Evolutionary conservation across 2,797 vertebrate species (phyloP), one percentile per base, ranked within the genome.

Genomic region (Schizothorax lantsangensis): DNA sequence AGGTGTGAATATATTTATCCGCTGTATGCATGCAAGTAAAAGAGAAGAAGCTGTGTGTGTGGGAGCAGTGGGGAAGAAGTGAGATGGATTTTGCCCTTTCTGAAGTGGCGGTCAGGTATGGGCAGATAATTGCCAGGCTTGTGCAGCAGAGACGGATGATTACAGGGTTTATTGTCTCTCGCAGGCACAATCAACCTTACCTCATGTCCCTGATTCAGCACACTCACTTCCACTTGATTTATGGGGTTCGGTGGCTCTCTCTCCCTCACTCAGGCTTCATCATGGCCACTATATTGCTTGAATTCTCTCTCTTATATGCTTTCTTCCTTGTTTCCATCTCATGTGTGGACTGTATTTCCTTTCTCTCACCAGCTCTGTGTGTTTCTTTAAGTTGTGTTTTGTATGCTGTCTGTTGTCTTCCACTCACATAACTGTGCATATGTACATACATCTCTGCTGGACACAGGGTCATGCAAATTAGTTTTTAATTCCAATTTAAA

Each of bases 131-230:
- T 95, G 94, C 91, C 89, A 84, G 92, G 92, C 94, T 95, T 92
- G 92, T 94, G 94, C 92, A 92, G 94, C 91, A 94, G 93, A 96
- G 94, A 95, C 92, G 90, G 95, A 95, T 95, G 94, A 96, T 96
- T 96, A 95, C 92, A 92, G 92, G 93, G 92, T 95, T 96, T 96
- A 96, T 96, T 96, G 95, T 96, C 95, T 96, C 96, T 96, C 94
- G 93, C 92, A 95, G 95, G 95, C 95, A 95, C 94, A 95, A 95
- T 96, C 95, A 96, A 95, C 94, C 91, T 91, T 89, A 90, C 90
- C 90, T 89, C 90, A 89, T 92, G 88, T 91, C 89, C 94, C 95
- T 95, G 95, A 96, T 95, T 96, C 96, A 96, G 95, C 95, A 95
- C 93, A 94, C 92, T 94, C 93, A 94, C 93, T 92, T 91, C 92